Evolutionary conservation across 2,797 vertebrate genomes (phyloP), one percentile per base, ranked within the genome.

Genomic region (Sebastes taczanowskii): DNA sequence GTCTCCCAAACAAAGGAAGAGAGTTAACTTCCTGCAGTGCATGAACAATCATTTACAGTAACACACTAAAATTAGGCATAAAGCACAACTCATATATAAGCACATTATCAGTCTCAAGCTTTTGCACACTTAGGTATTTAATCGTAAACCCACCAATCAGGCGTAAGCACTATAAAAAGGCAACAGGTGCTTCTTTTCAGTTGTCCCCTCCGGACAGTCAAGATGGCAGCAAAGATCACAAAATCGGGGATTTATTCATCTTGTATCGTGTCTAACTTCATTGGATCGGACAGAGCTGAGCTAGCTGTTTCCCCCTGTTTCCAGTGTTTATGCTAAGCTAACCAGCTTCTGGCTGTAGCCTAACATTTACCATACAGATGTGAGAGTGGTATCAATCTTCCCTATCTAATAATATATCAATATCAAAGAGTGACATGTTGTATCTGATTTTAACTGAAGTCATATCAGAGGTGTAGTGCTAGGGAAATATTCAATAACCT

Each of bases 401-500:
- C 20, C 18, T 9, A 3, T 60, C 8, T 10, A 49, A 20, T 49
- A 49, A 49, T 49, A 49, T 49, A 20, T 49, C 46, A 49, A 62
- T 65, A 67, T 66, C 35, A 69, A 53, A 73, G 60, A 55, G 60
- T 27, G 49, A 81, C 6, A 75, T n/a, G 6, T 22, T 49, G 9
- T 22, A 63, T 53, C 64, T 64, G 38, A 42, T 71, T 65, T 70
- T 9, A 53, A 25, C 18, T 27, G 6, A 72, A 72, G 65, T 81
- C 38, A 56, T 74, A 52, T 77, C 34, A 58, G 62, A 63, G 58
- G 71, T 65, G 56, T 14, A 42, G 65, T 34, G 62, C 35, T 80
- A 62, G 64, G 49, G 67, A 81, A 76, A 76, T 52, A 59, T 75
- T 79, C 49, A 74, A 7, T 80, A 79, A 84, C 72, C 52, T 70